These are phyloP conservation scores for Tryphoninae sp. DNA, from an alignment of 2,888 invertebrate genomes.

Conservation along the genomic window DNA sequence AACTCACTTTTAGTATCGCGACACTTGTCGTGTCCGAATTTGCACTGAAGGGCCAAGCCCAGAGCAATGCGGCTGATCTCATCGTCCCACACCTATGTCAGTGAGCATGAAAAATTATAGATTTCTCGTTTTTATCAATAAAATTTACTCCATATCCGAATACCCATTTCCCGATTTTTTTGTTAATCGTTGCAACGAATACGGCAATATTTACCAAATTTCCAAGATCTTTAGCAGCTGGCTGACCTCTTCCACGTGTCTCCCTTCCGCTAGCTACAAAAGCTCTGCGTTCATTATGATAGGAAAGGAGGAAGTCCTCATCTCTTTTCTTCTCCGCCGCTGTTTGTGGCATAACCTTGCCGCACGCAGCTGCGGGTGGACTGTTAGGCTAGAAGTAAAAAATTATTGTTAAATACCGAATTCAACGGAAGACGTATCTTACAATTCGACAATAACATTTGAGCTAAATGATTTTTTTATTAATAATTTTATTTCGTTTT, in stretches of 20 bases:
- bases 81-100: slow-evolving; percentile 64
- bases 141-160: no score
- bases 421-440: no score
- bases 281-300: slow-evolving; percentile 65
- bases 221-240: slow-evolving; percentile 54
- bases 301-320: no score
- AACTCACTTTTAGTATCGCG: slow-evolving; percentile 69
- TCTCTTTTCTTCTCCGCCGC: no score
- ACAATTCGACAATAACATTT: no score
- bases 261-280: slow-evolving; percentile 65
- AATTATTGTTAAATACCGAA: neutral
- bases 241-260: slow-evolving; percentile 68
- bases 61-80: slow-evolving; percentile 79
- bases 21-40: slow-evolving; percentile 78
- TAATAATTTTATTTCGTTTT: no score
- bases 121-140: no score
- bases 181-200: neutral
- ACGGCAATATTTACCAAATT: slow-evolving; percentile 47
- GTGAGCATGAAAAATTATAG: neutral
- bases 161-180: no score
- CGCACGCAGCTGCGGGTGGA: no score
- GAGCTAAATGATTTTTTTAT: no score
- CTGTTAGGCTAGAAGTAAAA: neutral
- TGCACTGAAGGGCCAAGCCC: slow-evolving; percentile 80
- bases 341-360: no score